Evolutionary conservation across 2,888 invertebrate genomes (phyloP).

Genomic region (Rosalia funebris): DNA sequence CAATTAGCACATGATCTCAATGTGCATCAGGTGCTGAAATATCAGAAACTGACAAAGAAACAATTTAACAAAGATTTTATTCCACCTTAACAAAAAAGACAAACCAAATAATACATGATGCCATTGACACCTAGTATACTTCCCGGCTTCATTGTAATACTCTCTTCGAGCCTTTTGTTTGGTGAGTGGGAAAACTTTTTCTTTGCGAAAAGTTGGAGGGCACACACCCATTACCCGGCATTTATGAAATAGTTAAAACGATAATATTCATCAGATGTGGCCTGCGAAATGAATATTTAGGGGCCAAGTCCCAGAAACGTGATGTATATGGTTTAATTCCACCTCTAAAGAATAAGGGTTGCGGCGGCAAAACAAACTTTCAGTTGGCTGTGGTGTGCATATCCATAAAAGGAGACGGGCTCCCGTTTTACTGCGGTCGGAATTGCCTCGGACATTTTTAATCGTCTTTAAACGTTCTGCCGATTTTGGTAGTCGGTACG

Average conservation of each 20-base stretch:
- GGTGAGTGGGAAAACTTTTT: background rate
- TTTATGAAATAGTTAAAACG: constrained; percentile 19
- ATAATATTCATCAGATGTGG: constrained; percentile 24
- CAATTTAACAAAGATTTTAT: no score
- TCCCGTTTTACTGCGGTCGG: constrained; percentile 14
- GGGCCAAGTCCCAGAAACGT: constrained; percentile 19
- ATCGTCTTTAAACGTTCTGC: constrained; percentile 18
- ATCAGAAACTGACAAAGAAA: no score
- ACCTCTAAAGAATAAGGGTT: constrained; percentile 19
- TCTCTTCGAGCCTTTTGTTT: constrained; percentile 2
- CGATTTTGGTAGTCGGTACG: background rate
- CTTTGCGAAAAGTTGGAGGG: background rate
- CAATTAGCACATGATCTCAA: no score
- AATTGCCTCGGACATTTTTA: constrained; percentile 21
- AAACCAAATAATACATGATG: no score
- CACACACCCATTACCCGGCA: constrained; percentile 6
- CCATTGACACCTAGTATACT: no score
- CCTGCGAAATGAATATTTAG: constrained; percentile 21
- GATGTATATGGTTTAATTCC: constrained; percentile 18
- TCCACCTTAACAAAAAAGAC: no score
- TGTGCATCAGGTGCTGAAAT: no score
- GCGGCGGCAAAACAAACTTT: constrained; percentile 17
- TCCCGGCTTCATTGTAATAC: no score
- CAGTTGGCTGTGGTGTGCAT: constrained; percentile 21
- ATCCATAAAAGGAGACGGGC: constrained; percentile 21